phyloP scores from a whole-genome alignment of 2,113 vertebrate species.

The Lontra canadensis region DNA sequence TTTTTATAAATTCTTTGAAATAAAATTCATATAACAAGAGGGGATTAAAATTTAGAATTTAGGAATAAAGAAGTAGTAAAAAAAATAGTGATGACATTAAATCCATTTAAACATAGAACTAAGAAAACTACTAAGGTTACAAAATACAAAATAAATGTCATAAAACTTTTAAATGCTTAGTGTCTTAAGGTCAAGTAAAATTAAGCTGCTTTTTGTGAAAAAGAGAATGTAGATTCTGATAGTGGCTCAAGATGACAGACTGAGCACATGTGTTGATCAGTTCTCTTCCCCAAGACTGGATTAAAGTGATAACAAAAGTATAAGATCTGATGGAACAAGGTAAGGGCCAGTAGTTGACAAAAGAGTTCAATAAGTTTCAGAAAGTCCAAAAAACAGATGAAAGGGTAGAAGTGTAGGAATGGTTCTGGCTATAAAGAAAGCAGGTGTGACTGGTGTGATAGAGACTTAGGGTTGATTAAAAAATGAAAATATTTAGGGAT shows the following conservation, averaged over 20 bases:
- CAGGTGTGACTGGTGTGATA: not conserved
- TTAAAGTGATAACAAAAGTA: not conserved
- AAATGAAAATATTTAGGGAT: not conserved
- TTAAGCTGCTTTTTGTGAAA: not conserved
- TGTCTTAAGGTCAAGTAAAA: constrained; percentile 23
- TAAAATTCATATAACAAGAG: constrained; percentile 8
- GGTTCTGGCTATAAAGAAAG: not conserved
- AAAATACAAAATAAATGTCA: not conserved
- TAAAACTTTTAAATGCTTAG: not conserved
- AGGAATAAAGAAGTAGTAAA: not conserved
- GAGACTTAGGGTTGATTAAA: not conserved
- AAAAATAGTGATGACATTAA: not conserved
- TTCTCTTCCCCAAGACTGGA: not conserved
- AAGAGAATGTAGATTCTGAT: not conserved
- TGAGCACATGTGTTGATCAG: not conserved
- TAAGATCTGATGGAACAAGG: not conserved
- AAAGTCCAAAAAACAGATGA: not conserved
- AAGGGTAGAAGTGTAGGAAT: not conserved
- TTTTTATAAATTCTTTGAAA: constrained; percentile 15
- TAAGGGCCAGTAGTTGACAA: not conserved
- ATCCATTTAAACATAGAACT: not conserved
- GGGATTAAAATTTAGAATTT: not conserved
- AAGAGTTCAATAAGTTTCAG: not conserved
- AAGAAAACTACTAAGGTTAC: not conserved
- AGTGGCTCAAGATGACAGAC: not conserved